Conservation (phyloP, 2,113 vertebrate genomes). For the Neodontobutis hainanensis region DNA sequence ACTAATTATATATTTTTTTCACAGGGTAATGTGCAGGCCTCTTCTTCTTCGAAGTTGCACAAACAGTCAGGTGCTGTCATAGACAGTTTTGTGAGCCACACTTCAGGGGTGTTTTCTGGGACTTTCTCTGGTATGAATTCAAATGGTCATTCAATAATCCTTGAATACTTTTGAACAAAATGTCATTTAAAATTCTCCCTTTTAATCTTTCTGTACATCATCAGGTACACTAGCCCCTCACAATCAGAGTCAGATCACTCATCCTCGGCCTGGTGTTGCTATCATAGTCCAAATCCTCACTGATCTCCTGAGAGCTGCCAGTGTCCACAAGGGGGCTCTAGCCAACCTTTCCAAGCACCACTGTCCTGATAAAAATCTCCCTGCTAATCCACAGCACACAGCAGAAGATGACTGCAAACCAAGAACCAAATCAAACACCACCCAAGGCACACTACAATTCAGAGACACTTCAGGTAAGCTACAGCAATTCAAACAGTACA, state of each 20-base stretch:
- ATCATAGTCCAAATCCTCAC: conserved; percentile 95
- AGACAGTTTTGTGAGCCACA: conserved; percentile 93
- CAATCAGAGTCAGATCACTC: conserved; percentile 84
- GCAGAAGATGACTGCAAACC: conserved; percentile 16
- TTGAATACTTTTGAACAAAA: background rate
- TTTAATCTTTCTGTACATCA: background rate
- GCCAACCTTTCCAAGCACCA: conserved; percentile 80
- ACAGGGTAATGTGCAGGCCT: conserved; percentile 25
- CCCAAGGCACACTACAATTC: conserved; percentile 11
- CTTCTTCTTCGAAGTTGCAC: conserved; percentile 58
- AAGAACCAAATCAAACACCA: background rate
- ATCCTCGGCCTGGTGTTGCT: conserved; percentile 84
- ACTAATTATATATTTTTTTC: conserved; percentile 1
- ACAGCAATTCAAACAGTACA: too few species aligned
- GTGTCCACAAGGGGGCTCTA: conserved; percentile 87
- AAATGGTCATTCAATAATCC: background rate
- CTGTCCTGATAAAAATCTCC: conserved; percentile 76
- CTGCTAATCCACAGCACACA: conserved; percentile 2
- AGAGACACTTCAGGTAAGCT: conserved; percentile 30
- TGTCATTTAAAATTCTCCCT: background rate
- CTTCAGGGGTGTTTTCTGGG: conserved; percentile 92
- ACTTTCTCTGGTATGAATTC: conserved; percentile 86
- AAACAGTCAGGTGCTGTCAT: conserved; percentile 87
- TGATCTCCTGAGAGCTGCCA: conserved; percentile 89
- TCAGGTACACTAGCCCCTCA: conserved; percentile 89